Base-by-base conservation (phyloP, 2,888 invertebrate species). In the Labia minor region DNA sequence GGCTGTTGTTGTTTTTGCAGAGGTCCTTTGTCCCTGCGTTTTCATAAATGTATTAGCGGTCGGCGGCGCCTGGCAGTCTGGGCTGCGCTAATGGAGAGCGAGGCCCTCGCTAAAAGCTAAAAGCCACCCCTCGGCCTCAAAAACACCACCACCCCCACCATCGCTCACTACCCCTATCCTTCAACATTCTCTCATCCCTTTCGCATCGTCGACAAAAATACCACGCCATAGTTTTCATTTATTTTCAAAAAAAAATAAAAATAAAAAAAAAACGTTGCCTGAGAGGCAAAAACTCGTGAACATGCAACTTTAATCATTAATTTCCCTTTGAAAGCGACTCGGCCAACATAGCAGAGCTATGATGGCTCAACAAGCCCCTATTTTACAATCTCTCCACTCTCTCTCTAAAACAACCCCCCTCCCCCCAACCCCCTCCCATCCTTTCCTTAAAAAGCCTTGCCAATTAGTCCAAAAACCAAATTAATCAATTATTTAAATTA, bases 161-260 rank as follows among this genome's bases (percentile, higher is more conserved):
- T n/a, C 33, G 11, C 33, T 71, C 71, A 68, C 80, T 81, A 81
- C 80, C 78, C 80, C 80, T 79, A 78, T 78, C n/a, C n/a, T n/a
- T n/a, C n/a, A n/a, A n/a, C n/a, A n/a, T n/a, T n/a, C n/a, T n/a
- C n/a, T n/a, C 26, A 8, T 26, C 8, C 26, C 26, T 3, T 8
- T 8, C 26, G 4, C 26, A 6, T 26, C 26, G 26, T 26, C 26
- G 26, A 26, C 26, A 26, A 26, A 26, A 26, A 26, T 26, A 26
- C 26, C 26, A 26, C 26, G 3, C 4, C 8, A 26, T 26, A 26
- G 26, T 49, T 49, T 49, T 49, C 16, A 49, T 49, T 49, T 49
- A 49, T 49, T 79, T 75, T 69, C 19, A 14, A 49, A 49, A 49
- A 49, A 49, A 49, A 49, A 33, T 8, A 33, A 33, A 33, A 33